These are phyloP conservation scores for Drosophila austrosaltans DNA, from an alignment of 2,888 invertebrate genomes.

Conservation along the genomic window DNA sequence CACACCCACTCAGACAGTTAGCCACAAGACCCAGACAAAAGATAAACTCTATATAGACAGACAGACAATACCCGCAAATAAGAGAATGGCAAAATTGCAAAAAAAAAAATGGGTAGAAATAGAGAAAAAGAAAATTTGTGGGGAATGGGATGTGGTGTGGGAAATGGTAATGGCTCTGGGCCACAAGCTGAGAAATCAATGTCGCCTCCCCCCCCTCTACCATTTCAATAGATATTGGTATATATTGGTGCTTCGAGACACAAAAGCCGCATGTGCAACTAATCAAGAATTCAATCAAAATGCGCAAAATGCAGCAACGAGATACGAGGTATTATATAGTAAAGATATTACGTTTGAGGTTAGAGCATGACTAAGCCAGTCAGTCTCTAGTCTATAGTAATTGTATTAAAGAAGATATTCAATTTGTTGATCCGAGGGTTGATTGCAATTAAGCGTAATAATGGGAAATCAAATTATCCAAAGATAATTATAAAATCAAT, in stretches of 20 bases:
- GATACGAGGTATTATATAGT: slow-evolving; percentile 31
- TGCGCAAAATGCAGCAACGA: slow-evolving; percentile 50
- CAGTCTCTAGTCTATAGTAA: neutral
- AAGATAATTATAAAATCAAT: neutral
- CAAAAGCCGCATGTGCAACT: slow-evolving; percentile 69
- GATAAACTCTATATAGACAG: slow-evolving; percentile 48
- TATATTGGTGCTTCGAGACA: slow-evolving; percentile 32
- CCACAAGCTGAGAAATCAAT: slow-evolving; percentile 73
- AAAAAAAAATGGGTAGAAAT: neutral
- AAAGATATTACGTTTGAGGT: slow-evolving; percentile 17
- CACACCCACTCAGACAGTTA: slow-evolving; percentile 14
- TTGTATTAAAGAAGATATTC: slow-evolving; percentile 3
- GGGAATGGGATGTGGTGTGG: slow-evolving; percentile 10
- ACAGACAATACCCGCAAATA: slow-evolving; percentile 43
- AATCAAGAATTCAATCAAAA: slow-evolving; percentile 76
- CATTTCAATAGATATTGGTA: neutral
- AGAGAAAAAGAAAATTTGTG: slow-evolving; percentile 6
- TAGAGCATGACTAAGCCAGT: slow-evolving; percentile 9
- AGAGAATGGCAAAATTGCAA: slow-evolving; percentile 14
- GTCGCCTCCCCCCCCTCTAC: slow-evolving; percentile 34
- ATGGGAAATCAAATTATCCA: neutral
- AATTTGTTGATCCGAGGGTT: neutral
- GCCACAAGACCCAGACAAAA: slow-evolving; percentile 48
- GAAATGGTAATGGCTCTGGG: slow-evolving; percentile 29
- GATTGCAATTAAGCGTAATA: neutral